Conservation (phyloP, 2,888 invertebrate species). For the Tachina grossa region DNA sequence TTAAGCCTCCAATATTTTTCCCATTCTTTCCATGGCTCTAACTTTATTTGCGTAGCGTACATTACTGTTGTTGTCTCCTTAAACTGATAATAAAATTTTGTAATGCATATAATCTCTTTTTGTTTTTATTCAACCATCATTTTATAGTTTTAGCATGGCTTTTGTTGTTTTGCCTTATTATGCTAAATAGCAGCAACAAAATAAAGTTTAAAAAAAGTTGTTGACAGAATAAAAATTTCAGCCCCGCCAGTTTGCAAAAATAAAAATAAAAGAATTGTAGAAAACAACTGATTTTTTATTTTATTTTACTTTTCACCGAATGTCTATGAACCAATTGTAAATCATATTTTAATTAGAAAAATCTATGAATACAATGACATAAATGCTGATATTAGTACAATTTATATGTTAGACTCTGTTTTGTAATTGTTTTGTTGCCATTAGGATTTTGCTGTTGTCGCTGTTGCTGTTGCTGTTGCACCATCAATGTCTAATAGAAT, state of each 20-base stretch:
- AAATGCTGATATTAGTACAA: slow-evolving; percentile 65
- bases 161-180: slow-evolving; percentile 64
- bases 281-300: slow-evolving; percentile 50
- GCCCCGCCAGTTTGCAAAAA: slow-evolving; percentile 43
- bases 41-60: slow-evolving; percentile 3
- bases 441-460: slow-evolving; percentile 45
- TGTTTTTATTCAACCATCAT: slow-evolving; percentile 46
- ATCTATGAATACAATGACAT: slow-evolving; percentile 69
- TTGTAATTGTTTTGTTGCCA: slow-evolving; percentile 47
- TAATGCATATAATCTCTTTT: slow-evolving; percentile 26
- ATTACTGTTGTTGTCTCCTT: background rate
- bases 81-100: background rate
- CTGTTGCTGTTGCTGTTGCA: background rate
- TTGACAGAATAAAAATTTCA: slow-evolving; percentile 41
- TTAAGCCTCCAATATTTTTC: background rate
- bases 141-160: slow-evolving; percentile 62
- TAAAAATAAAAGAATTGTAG: background rate
- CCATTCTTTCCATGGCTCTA: background rate
- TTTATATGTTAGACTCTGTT: slow-evolving; percentile 45
- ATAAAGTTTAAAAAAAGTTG: slow-evolving; percentile 17
- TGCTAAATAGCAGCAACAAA: slow-evolving; percentile 32
- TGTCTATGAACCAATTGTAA: slow-evolving; percentile 69
- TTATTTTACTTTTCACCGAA: slow-evolving; percentile 44
- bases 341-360: slow-evolving; percentile 71
- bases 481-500: slow-evolving; percentile 59